Evolutionary conservation across 2,888 invertebrate genomes (phyloP).

Genomic region (Metellina segmentata): DNA sequence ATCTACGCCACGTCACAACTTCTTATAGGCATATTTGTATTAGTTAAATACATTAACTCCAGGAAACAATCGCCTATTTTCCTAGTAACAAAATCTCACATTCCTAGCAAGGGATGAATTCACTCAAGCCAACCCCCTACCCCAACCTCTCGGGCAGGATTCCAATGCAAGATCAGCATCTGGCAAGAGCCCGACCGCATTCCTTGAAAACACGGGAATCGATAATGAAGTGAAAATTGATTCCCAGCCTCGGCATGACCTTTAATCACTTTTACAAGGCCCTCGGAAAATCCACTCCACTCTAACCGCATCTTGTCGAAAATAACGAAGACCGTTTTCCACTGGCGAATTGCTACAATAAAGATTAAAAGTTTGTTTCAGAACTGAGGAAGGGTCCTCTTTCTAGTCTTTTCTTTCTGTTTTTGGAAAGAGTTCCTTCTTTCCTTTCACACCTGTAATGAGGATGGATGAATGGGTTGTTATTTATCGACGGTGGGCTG

Average conservation of each 20-base stretch:
- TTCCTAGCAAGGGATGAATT: too few relatives aligned
- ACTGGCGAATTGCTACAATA: background rate
- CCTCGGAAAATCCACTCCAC: conserved; percentile 52
- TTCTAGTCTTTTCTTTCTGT: background rate
- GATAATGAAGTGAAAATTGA: conserved; percentile 72
- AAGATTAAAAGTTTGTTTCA: background rate
- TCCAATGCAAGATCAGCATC: conserved; percentile 57
- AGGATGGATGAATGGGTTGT: background rate
- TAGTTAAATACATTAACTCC: too few relatives aligned
- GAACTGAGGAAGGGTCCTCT: background rate
- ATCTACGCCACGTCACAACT: too few relatives aligned
- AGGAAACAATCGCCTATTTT: too few relatives aligned
- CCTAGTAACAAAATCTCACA: too few relatives aligned
- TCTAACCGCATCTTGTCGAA: conserved; percentile 44
- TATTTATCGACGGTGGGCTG: background rate
- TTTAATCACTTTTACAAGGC: conserved; percentile 50
- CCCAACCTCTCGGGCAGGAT: conserved; percentile 1
- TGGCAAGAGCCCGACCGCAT: conserved; percentile 9
- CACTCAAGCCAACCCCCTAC: background rate
- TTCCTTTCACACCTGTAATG: background rate
- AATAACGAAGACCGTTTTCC: conserved; percentile 2
- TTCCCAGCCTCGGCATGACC: conserved; percentile 41
- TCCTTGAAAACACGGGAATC: conserved; percentile 40
- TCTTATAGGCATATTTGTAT: too few relatives aligned
- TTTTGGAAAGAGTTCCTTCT: background rate